Base-by-base conservation (phyloP, 2,113 vertebrate genomes). In the Epinephelus cyanopodus region DNA sequence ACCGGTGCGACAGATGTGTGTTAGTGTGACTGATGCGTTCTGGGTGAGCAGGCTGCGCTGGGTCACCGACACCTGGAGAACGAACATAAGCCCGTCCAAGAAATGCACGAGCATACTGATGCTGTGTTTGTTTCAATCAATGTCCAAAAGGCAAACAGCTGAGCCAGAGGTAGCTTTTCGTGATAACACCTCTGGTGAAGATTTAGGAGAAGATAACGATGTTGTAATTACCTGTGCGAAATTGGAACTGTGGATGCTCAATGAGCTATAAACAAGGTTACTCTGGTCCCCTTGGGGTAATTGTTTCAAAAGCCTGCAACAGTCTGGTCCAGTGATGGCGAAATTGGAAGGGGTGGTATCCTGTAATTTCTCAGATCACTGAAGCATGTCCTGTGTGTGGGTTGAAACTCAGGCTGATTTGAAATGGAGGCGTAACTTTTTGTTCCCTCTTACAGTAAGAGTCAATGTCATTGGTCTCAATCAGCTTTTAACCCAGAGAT, bases 201-300 rank as follows among this genome's bases (percentile, higher is more conserved):
- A 93, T 90, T 87, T 87, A 82, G 74, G 84, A 60, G 87, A 61
- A 82, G 90, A 90, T 91, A 90, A 90, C 82, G 29, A 87, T 81
- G 92, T 90, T 83, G 85, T 92, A 93, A 94, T 94, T 91, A 91
- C 88, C 85, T 81, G 79, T 47, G 83, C 87, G 88, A 89, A 89
- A 93, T 90, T 87, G 90, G 89, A 85, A 81, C 87, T 79, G 82
- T 89, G 88, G 90, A 74, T 90, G 91, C 90, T 93, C 90, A 93
- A 93, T 94, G 91, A 92, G 91, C 87, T 90, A 91, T 92, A 91
- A 93, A 92, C 90, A 92, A 93, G 91, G 91, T 93, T 93, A 92
- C 83, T 74, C 81, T 77, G 68, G 82, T 86, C 85, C 87, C 92
- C 87, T 92, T 87, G 92, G 91, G 91, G 87, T 92, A 93, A 93